Base-by-base conservation (phyloP, 2,797 vertebrate genomes). In the Tenualosa thibaudeaui region DNA sequence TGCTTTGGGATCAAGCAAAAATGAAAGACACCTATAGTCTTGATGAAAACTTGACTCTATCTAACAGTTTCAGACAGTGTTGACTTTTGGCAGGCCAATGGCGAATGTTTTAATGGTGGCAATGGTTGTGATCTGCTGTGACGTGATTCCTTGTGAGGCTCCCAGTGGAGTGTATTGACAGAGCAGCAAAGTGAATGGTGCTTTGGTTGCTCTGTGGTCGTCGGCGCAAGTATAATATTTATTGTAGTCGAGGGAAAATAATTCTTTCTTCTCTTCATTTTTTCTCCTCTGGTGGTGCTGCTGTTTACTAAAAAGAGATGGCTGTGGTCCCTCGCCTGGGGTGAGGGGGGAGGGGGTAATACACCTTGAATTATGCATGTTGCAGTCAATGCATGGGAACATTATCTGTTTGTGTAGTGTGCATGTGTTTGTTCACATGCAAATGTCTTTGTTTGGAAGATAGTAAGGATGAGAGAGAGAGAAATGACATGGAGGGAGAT, bases 291-390 rank as follows among this genome's bases (percentile, higher is more conserved):
- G 24, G 24, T 37, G 62, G 26, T 68, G 26, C 26, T 71, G 4
- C 51, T 78, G 49, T 60, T 81, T 22, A 82, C 83, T 65, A 31
- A 49, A 71, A 40, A 83, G 19, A 84, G 58, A 83, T 65, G 75
- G 51, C 37, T 5, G 40, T 58, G 53, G 40, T 68, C 19, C 81
- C n/a, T 60, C 40, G 85, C 81, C 81, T 83, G 51, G 1, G 49
- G 54, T 53, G 62, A 46, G 7, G 46, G 46, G 46, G 7, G 46
- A 31, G 31, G 31, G 7, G 87, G 81, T 46, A 50, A 6, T 31
- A 85, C 56, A 75, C 85, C 50, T 60, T 88, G 60, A 82, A 87
- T 89, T 82, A 87, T 87, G 37, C 81, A 89, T 83, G 51, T 84
- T 87, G n/a, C 31, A 68, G 86, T 5, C 81, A 88, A 88, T 78